phyloP scores from a whole-genome alignment of 1,140 invertebrate species.

The Caenorhabditis latens region DNA sequence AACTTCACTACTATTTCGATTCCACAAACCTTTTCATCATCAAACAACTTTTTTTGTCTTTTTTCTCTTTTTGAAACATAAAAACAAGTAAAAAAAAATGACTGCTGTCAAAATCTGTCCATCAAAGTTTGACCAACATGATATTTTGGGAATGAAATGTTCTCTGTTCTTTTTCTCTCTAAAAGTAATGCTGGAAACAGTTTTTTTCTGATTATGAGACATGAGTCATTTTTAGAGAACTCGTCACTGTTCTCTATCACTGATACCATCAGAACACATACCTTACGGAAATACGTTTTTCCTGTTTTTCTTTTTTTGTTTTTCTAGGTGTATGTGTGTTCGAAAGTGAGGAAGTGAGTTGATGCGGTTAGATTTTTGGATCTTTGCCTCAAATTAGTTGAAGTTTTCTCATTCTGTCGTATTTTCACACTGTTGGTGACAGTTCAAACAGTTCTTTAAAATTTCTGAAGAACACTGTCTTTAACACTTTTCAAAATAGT shows the following conservation, averaged over 20 bases:
- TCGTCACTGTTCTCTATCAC: too few relatives aligned
- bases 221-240: background rate
- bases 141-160: background rate
- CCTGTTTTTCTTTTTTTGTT: too few relatives aligned
- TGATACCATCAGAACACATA: background rate
- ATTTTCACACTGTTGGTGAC: too few relatives aligned
- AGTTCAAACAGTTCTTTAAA: too few relatives aligned
- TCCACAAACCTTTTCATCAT: background rate
- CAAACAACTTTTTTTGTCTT: background rate
- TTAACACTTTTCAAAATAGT: too few relatives aligned
- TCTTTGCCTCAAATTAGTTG: too few relatives aligned
- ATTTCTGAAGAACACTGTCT: too few relatives aligned
- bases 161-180: too few relatives aligned
- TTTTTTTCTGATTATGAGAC: background rate
- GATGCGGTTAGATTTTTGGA: too few relatives aligned
- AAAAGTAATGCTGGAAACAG: background rate
- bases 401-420: too few relatives aligned
- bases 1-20: conserved; percentile 32
- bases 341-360: too few relatives aligned
- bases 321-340: too few relatives aligned
- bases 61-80: background rate
- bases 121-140: conserved; percentile 15
- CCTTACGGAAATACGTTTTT: background rate
- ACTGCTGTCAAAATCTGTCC: conserved; percentile 27
- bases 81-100: conserved; percentile 19